Evolutionary conservation across 2,888 invertebrate species (phyloP), one percentile per base, ranked within the genome.

Genomic region (Pimpla rufipes): DNA sequence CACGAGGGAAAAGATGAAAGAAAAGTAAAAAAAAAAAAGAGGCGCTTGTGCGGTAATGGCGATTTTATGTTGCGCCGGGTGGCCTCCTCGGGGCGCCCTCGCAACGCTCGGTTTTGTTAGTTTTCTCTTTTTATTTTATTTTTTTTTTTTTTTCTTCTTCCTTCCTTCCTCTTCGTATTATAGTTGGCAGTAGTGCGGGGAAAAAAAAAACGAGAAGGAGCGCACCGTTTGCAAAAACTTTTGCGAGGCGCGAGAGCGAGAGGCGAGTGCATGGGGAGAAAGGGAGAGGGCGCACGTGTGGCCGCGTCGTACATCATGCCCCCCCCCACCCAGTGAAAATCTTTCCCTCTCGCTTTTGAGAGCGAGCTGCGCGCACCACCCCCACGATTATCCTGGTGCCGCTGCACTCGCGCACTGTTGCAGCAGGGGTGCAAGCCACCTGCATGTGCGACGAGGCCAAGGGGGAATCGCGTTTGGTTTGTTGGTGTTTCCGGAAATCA

Each of bases 41-140:
- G 23, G 62, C 79, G 66, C 70, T 80, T 62, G 40, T 70, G 76
- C 81, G 82, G 87, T 90, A 90, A 91, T 91, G 89, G 89, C 87
- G 85, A 90, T 90, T 91, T 91, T 89, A 90, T 90, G 90, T 90
- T 87, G 81, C 87, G 85, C 86, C 81, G 84, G 84, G 76, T 85
- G 86, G 81, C 73, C 75, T 81, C 57, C 75, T 73, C 80, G 11
- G 57, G 57, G 70, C 35, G 40, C 67, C 73, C 73, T 82, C 79
- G 82, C 84, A 84, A 80, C 82, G 85, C 85, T 71, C n/a, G n/a
- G 59, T 70, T 76, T 78, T 79, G 78, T 75, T 77, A 85, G 80
- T 82, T 79, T 76, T 62, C 68, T 52, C 77, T 64, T 84, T 70
- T 70, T 29, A n/a, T n/a, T n/a, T n/a, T 71, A 57, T 70, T 76